Evolutionary conservation across 2,797 vertebrate genomes (phyloP).

Genomic region (Spinus olivaceus): DNA sequence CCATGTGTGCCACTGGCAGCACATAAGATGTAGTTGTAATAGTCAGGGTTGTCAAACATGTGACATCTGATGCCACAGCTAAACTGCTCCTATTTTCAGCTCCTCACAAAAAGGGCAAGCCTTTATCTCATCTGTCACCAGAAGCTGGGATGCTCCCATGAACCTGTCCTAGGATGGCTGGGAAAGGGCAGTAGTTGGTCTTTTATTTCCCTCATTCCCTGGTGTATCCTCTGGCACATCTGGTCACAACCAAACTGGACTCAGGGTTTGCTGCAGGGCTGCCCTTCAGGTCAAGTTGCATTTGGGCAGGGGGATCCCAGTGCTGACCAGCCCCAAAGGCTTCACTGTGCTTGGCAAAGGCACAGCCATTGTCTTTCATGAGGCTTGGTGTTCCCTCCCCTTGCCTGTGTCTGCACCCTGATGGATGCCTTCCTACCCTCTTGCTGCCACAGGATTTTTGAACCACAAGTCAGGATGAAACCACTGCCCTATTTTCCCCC

Average conservation of each 20-base stretch:
- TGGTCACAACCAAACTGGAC: background rate
- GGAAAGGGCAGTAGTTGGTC: background rate
- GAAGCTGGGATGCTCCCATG: background rate
- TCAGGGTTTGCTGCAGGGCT: background rate
- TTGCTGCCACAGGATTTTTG: background rate
- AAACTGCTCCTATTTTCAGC: background rate
- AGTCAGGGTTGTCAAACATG: background rate
- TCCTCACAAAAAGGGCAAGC: background rate
- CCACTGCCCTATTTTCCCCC: background rate
- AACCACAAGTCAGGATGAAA: background rate
- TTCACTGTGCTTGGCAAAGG: background rate
- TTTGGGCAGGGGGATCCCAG: background rate
- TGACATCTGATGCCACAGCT: background rate
- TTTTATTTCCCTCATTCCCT: background rate
- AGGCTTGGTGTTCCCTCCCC: background rate
- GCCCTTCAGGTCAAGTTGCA: background rate
- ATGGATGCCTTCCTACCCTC: background rate
- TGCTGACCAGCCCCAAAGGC: background rate
- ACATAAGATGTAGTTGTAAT: fast-evolving
- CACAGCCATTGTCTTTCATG: fast-evolving
- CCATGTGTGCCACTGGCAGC: background rate
- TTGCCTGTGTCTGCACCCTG: fast-evolving
- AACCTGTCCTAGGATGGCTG: background rate
- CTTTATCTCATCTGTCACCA: background rate
- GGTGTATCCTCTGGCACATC: fast-evolving